Percentiles rank a stretch among this genome's conserved stretches.
Evolutionary conservation across 2,797 vertebrate species (phyloP).

Genomic region (Anas georgica): DNA sequence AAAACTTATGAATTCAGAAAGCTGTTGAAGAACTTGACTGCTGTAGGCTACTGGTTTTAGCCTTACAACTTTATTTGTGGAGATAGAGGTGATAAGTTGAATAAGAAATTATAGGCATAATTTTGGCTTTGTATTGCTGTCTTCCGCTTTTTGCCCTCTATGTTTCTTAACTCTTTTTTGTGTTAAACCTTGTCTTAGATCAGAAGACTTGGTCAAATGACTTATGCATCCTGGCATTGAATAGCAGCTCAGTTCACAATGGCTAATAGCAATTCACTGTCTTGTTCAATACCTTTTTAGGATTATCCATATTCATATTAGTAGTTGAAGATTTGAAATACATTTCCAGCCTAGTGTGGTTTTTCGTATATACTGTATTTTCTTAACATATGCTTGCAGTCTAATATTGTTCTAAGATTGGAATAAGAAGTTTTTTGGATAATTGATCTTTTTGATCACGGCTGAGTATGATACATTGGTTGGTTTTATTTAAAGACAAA

Average conservation of each 20-base stretch:
- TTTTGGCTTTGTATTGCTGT: background rate
- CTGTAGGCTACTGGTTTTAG: background rate
- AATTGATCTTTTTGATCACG: background rate
- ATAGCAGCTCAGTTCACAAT: background rate
- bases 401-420: background rate
- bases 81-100: background rate
- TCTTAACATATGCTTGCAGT: background rate
- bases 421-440: background rate
- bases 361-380: background rate
- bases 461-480: background rate
- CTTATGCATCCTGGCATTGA: background rate
- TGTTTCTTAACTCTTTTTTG: background rate
- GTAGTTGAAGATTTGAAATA: background rate
- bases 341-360: background rate
- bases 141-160: background rate
- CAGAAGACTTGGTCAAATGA: background rate
- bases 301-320: background rate
- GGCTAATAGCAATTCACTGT: background rate
- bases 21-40: background rate
- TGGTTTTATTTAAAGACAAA: accelerated
- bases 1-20: background rate
- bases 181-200: background rate
- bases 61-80: background rate
- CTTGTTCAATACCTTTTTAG: background rate
- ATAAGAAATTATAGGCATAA: background rate